Evolutionary conservation across 2,797 vertebrate species (phyloP).

Genomic region (Borostomias antarcticus): DNA sequence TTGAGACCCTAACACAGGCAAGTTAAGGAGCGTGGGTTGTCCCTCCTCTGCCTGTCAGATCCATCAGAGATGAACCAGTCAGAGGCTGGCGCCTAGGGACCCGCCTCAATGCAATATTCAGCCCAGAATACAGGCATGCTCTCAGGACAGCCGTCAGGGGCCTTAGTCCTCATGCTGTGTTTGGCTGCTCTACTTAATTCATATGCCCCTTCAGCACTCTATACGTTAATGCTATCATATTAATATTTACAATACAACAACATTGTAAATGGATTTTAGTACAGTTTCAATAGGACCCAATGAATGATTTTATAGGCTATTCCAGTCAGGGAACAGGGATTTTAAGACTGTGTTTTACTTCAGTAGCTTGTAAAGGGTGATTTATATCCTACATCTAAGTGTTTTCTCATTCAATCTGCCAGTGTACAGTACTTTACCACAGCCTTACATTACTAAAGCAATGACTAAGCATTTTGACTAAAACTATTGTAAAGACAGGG

Average conservation of each 20-base stretch:
- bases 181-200: background rate
- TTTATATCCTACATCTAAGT: no score
- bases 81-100: conserved; percentile 27
- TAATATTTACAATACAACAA: no score
- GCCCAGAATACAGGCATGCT: conserved; percentile 27
- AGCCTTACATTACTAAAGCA: background rate
- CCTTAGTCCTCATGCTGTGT: background rate
- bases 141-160: conserved; percentile 22
- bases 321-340: no score
- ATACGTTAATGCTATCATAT: no score
- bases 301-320: no score
- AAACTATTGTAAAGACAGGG: background rate
- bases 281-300: no score
- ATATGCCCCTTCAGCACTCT: no score
- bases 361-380: no score
- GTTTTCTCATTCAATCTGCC: background rate
- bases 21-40: conserved; percentile 24
- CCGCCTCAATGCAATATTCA: conserved; percentile 63
- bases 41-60: conserved; percentile 41
- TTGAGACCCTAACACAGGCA: conserved; percentile 13
- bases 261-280: no score
- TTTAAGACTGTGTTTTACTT: no score
- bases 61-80: conserved; percentile 26
- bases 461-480: background rate
- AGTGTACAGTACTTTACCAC: no score